phyloP scores from a whole-genome alignment of 2,113 vertebrate species.

The Corydoras maculifer region DNA sequence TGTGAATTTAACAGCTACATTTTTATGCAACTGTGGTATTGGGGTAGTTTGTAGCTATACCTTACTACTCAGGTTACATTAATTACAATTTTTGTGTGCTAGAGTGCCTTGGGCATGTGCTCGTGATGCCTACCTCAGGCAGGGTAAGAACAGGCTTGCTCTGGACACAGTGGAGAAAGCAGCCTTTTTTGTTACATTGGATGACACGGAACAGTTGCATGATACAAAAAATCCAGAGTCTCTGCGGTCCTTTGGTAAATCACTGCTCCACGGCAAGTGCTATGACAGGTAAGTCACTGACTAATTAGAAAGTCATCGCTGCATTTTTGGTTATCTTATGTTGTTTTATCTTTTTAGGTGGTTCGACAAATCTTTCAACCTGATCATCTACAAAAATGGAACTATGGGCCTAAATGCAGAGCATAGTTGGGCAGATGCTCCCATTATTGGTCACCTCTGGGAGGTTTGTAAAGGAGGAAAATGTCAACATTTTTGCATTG shows the following conservation, averaged over 20 bases:
- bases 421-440: conserved; percentile 96
- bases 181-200: conserved; percentile 87
- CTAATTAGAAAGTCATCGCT: too few relatives aligned
- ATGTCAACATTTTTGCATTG: too few relatives aligned
- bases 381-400: conserved; percentile 86
- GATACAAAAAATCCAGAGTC: conserved; percentile 67
- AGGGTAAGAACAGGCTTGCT: conserved; percentile 83
- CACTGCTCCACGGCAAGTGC: conserved; percentile 86
- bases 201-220: conserved; percentile 75
- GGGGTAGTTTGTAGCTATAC: too few relatives aligned
- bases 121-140: conserved; percentile 75
- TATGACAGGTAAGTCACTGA: conserved; percentile 75
- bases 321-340: too few relatives aligned
- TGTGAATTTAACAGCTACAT: too few relatives aligned
- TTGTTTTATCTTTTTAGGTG: conserved; percentile 66
- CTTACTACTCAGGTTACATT: too few relatives aligned
- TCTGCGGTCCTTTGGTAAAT: conserved; percentile 82
- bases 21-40: too few relatives aligned
- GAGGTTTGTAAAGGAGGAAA: conserved; percentile 68
- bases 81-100: too few relatives aligned
- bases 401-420: conserved; percentile 88
- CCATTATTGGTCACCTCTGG: conserved; percentile 90
- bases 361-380: conserved; percentile 93
- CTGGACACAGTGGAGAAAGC: conserved; percentile 89
- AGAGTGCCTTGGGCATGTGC: conserved; percentile 92